Evolutionary conservation across 1,140 invertebrate genomes (phyloP).

Genomic region (Drosophila rhopaloa): DNA sequence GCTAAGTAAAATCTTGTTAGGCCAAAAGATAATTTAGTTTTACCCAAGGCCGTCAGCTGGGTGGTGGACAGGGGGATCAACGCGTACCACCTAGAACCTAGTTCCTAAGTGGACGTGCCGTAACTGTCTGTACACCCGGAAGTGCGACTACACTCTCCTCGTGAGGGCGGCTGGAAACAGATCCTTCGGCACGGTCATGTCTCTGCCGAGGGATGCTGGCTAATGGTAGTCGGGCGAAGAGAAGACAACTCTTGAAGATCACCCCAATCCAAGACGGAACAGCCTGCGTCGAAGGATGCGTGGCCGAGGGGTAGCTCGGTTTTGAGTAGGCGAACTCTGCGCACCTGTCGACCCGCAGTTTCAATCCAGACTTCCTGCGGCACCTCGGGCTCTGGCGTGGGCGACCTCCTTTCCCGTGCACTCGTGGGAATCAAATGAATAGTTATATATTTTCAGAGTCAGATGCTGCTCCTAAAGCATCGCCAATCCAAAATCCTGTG

Average conservation of each 20-base stretch:
- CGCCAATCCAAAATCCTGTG: neutral
- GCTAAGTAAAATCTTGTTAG: too few relatives aligned
- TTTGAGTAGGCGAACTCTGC: slow-evolving; percentile 3
- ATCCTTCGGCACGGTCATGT: slow-evolving; percentile 2
- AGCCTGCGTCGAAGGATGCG: slow-evolving; percentile 4
- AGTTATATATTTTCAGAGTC: neutral
- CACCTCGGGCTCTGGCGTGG: slow-evolving; percentile 12
- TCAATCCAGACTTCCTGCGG: slow-evolving; percentile 6
- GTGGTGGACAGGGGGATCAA: neutral
- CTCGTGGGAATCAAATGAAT: slow-evolving; percentile 14
- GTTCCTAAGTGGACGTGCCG: neutral
- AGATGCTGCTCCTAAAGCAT: slow-evolving; percentile 4
- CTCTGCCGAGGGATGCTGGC: slow-evolving; percentile 4
- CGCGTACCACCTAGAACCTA: neutral
- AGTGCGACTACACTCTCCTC: slow-evolving; percentile 15
- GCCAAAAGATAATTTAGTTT: too few relatives aligned
- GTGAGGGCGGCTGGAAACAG: slow-evolving; percentile 11
- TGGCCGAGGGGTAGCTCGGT: slow-evolving; percentile 15
- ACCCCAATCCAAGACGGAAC: slow-evolving; percentile 12
- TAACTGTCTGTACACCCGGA: slow-evolving; percentile 6
- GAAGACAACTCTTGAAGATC: slow-evolving; percentile 11
- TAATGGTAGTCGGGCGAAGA: slow-evolving; percentile 14
- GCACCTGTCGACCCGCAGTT: slow-evolving; percentile 14
- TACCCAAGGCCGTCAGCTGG: slow-evolving; percentile 1
- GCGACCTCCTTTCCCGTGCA: slow-evolving; percentile 11